Evolutionary conservation across 2,888 invertebrate species (phyloP).

Genomic region (Lordiphosa andalusiaca): DNA sequence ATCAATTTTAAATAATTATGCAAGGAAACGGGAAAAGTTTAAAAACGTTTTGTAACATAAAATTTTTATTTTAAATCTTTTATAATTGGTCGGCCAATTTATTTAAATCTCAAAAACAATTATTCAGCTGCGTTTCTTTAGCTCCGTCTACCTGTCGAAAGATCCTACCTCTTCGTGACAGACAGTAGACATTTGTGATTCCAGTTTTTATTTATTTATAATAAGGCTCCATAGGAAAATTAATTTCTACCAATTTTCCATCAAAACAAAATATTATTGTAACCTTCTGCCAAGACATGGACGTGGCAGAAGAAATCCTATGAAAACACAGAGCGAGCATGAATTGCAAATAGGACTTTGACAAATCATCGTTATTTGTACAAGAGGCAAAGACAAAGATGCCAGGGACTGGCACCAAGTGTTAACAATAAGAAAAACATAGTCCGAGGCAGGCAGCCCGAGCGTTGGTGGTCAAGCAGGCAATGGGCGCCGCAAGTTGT

Average conservation of each 20-base stretch:
- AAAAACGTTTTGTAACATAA: no score
- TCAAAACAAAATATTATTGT: conserved; percentile 63
- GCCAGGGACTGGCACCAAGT: conserved; percentile 19
- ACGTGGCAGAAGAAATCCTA: conserved; percentile 64
- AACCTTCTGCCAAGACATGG: conserved; percentile 48
- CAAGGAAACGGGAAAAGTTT: no score
- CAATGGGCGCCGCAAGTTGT: conserved; percentile 22
- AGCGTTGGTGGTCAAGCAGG: conserved; percentile 8
- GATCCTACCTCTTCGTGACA: conserved; percentile 15
- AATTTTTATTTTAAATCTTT: neutral
- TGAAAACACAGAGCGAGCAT: conserved; percentile 66
- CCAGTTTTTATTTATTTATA: conserved; percentile 64
- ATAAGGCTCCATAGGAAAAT: conserved; percentile 70
- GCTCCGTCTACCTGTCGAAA: conserved; percentile 28
- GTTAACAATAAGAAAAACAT: conserved; percentile 72
- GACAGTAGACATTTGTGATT: conserved; percentile 22
- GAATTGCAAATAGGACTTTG: conserved; percentile 70
- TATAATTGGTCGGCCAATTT: neutral
- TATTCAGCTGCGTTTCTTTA: conserved; percentile 4
- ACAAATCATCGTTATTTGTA: conserved; percentile 71
- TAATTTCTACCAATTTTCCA: conserved; percentile 73
- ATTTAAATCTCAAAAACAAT: neutral
- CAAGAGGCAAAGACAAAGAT: conserved; percentile 55
- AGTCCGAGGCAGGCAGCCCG: conserved; percentile 30
- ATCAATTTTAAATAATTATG: no score